These are phyloP conservation scores for Seira ritae DNA, from an alignment of 2,888 invertebrate genomes.

Conservation along the genomic window DNA sequence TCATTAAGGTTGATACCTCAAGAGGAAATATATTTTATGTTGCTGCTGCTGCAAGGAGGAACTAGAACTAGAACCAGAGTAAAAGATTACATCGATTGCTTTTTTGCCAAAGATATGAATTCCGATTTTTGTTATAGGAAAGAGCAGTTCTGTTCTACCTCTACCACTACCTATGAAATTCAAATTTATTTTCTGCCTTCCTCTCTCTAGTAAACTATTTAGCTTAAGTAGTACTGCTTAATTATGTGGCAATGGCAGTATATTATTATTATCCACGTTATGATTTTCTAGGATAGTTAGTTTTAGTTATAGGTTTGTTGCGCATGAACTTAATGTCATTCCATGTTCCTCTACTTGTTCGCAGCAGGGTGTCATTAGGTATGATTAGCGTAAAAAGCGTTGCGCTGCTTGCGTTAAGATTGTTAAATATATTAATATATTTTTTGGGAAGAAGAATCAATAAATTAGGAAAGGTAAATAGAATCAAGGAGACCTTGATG, in stretches of 20 bases:
- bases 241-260: constrained; percentile 21
- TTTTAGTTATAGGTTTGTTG: too few species aligned
- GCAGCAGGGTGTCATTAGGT: constrained; percentile 15
- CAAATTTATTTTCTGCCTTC: not conserved
- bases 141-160: too few species aligned
- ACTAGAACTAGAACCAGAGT: not conserved
- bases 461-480: constrained; percentile 40
- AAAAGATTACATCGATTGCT: not conserved
- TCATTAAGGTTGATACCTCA: not conserved
- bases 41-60: not conserved
- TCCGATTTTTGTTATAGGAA: too few species aligned
- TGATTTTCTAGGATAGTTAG: too few species aligned
- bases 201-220: too few species aligned
- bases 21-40: too few species aligned
- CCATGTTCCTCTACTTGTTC: constrained; percentile 1
- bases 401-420: not conserved
- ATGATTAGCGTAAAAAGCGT: constrained; percentile 3
- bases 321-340: too few species aligned
- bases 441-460: constrained; percentile 29
- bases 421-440: not conserved
- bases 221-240: not conserved
- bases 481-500: constrained; percentile 37
- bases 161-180: not conserved
- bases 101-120: too few species aligned
- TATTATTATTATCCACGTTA: too few species aligned